Base-by-base conservation (phyloP, 2,888 invertebrate genomes). In the Linnaemya tessellans region DNA sequence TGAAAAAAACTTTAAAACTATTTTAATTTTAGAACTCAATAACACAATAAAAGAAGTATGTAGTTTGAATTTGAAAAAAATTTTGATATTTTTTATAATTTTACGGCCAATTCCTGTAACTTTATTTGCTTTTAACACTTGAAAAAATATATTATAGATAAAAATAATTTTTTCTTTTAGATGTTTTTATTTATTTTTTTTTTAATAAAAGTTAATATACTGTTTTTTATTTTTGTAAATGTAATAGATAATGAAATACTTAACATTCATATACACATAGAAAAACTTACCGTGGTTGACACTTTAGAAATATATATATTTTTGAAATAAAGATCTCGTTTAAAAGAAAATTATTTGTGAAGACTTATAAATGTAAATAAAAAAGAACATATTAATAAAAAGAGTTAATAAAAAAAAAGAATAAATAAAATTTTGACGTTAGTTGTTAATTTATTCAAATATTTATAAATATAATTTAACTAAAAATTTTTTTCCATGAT, bases 31-130 rank as follows among this genome's bases (percentile, higher is more conserved):
- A 30, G 51, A 80, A 70, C 71, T 75, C 65, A 73, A 65, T 68
- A 68, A 60, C 60, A 80, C 60, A 78, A 41, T 64, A 67, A 46
- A 56, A 78, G 22, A 30, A 30, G 5, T 30, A n/a, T n/a, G n/a
- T 75, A 80, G 67, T 30, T 65, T 54, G 58, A 65, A 79, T 65
- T 84, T 81, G 46, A 83, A 78, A 70, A 79, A 68, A 60, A 46
- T 46, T 80, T 80, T 41, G 30, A 18, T 79, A 74, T 70, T 65
- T 78, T 81, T 70, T 30, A 30, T 30, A 30, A 78, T 89, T 90
- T 90, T 88, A 89, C 89, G 90, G 91, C 90, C 91, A 90, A 91
- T 91, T 91, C 89, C 91, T 90, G 91, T 90, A 85, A 85, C 90
- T 90, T 90, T 89, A 87, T 88, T 84, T 82, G 83, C 65, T 86